These are phyloP conservation scores for Stenoptilia bipunctidactyla DNA, from an alignment of 2,888 invertebrate species.

Conservation along the genomic window DNA sequence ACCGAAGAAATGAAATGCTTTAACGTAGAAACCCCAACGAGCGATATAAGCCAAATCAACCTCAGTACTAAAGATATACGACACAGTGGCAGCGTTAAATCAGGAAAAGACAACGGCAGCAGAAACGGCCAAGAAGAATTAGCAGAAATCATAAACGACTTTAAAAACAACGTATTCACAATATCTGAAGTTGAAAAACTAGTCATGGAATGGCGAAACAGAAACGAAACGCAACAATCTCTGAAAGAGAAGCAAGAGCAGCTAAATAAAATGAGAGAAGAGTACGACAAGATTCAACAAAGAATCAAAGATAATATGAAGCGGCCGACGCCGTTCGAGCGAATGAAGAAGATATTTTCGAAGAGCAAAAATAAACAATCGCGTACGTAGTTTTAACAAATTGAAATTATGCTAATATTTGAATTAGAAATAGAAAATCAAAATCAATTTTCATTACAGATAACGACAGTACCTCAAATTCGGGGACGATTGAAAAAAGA, in stretches of 20 bases:
- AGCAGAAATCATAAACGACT: constrained; percentile 88
- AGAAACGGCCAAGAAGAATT: constrained; percentile 79
- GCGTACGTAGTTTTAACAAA: constrained; percentile 26
- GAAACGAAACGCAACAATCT: constrained; percentile 89
- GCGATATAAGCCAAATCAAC: constrained; percentile 63
- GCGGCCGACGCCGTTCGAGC: constrained; percentile 84
- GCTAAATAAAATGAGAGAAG: constrained; percentile 81
- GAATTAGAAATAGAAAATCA: background rate
- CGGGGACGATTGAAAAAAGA: constrained; percentile 50
- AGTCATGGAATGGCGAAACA: constrained; percentile 88
- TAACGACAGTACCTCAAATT: constrained; percentile 28
- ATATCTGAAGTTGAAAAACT: constrained; percentile 87
- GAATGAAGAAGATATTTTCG: constrained; percentile 81
- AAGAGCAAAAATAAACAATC: constrained; percentile 70
- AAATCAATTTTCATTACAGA: constrained; percentile 27
- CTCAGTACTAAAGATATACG: constrained; percentile 51
- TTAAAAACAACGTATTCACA: constrained; percentile 89
- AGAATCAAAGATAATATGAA: constrained; percentile 82
- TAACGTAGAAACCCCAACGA: constrained; percentile 59
- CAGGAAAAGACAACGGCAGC: constrained; percentile 48
- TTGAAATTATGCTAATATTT: background rate
- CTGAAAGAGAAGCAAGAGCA: constrained; percentile 88
- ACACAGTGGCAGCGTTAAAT: constrained; percentile 51
- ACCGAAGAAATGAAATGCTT: constrained; percentile 62
- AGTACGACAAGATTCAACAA: constrained; percentile 86